Evolutionary conservation across 1,140 invertebrate species (phyloP).

Genomic region (Psix sp.): DNA sequence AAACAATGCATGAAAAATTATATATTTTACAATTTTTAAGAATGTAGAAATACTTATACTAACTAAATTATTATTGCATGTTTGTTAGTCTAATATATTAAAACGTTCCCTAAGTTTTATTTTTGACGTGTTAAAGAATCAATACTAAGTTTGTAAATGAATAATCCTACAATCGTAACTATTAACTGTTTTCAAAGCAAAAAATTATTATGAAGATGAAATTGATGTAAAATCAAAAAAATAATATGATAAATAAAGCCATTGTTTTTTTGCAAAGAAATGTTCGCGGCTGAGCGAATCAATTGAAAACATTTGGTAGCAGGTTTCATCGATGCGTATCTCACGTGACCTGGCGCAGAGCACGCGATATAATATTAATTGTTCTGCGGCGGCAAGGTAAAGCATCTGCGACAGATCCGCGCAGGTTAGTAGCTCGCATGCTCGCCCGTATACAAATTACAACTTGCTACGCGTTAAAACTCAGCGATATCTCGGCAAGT

Average conservation of each 20-base stretch:
- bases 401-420: conserved; percentile 36
- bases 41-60: too few relatives aligned
- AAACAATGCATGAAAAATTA: too few relatives aligned
- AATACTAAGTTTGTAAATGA: too few relatives aligned
- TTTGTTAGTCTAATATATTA: too few relatives aligned
- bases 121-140: too few relatives aligned
- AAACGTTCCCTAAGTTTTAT: too few relatives aligned
- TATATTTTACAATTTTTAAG: too few relatives aligned
- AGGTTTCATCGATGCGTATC: conserved; percentile 44
- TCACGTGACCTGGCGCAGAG: conserved; percentile 38
- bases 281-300: conserved; percentile 25
- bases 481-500: conserved; percentile 46
- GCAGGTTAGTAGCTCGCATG: conserved; percentile 37
- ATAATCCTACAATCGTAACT: too few relatives aligned
- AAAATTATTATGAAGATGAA: too few relatives aligned
- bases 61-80: too few relatives aligned
- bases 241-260: conserved; percentile 21
- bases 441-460: conserved; percentile 50
- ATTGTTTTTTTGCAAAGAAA: conserved; percentile 20
- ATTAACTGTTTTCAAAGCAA: too few relatives aligned
- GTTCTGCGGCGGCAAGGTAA: conserved; percentile 22
- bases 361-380: conserved; percentile 60
- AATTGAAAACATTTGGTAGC: conserved; percentile 43
- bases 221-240: conserved; percentile 1
- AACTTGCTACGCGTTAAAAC: conserved; percentile 53